phyloP scores from a whole-genome alignment of 2,113 vertebrate species.

The Pantherophis guttatus region DNA sequence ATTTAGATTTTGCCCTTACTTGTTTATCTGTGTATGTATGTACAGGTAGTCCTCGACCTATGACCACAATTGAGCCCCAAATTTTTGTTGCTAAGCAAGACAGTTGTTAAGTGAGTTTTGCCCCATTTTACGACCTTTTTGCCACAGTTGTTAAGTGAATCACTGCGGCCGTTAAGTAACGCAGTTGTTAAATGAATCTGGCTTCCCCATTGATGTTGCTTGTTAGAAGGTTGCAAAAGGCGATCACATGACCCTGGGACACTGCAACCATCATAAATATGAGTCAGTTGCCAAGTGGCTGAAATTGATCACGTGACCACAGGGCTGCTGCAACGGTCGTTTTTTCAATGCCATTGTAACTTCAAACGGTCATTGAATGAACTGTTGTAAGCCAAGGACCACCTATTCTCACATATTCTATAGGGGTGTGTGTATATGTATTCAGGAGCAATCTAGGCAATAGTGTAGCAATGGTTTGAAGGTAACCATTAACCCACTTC shows the following conservation, averaged over 20 bases:
- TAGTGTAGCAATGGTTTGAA: background rate
- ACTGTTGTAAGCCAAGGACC: background rate
- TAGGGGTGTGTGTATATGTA: background rate
- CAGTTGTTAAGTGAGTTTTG: background rate
- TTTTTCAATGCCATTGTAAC: background rate
- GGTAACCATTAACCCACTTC: background rate
- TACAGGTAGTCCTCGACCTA: background rate
- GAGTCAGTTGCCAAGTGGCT: background rate
- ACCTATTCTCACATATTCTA: background rate
- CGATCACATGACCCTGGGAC: background rate
- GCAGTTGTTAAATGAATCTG: background rate
- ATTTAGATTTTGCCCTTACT: background rate
- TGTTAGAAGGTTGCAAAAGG: background rate
- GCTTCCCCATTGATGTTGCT: background rate
- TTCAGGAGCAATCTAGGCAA: background rate
- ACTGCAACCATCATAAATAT: background rate
- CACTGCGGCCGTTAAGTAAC: background rate
- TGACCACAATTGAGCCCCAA: background rate
- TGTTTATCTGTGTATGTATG: background rate
- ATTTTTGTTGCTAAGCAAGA: background rate
- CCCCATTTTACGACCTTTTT: background rate
- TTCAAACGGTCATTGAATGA: background rate
- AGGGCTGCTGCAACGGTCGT: background rate
- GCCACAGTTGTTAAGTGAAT: background rate
- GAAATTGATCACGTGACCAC: background rate